Evolutionary conservation across 2,888 invertebrate genomes (phyloP).

Genomic region (Bhutanitis thaidina): DNA sequence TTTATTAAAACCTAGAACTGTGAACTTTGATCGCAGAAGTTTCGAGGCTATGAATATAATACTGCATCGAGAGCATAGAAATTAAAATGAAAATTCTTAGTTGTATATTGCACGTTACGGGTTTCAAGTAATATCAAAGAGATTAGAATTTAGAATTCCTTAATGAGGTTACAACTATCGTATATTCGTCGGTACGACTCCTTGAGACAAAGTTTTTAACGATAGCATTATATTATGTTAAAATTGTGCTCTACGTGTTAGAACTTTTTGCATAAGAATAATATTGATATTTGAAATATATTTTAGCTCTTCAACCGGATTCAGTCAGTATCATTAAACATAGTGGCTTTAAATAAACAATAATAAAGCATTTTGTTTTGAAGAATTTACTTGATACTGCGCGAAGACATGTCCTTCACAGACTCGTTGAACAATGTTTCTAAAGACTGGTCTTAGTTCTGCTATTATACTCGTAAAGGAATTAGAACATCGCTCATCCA

Average conservation of each 20-base stretch:
- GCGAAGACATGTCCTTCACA: conserved; percentile 15
- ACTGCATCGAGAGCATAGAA: conserved; percentile 11
- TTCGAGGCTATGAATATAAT: conserved; percentile 9
- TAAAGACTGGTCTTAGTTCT: background rate
- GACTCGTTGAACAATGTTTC: background rate
- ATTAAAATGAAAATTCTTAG: conserved; percentile 7
- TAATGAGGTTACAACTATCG: background rate
- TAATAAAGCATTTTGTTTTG: too few relatives aligned
- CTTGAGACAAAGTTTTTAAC: background rate
- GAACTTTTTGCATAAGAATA: too few relatives aligned
- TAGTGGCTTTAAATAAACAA: too few relatives aligned
- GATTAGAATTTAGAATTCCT: background rate
- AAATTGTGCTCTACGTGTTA: background rate
- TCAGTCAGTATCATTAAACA: too few relatives aligned
- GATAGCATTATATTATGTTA: background rate
- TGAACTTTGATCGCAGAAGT: conserved; percentile 13
- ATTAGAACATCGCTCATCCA: background rate
- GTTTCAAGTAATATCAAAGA: conserved; percentile 4
- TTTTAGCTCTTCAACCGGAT: too few relatives aligned
- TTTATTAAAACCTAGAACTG: conserved; percentile 9
- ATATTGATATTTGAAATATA: too few relatives aligned
- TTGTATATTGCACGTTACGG: background rate
- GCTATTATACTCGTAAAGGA: too few relatives aligned
- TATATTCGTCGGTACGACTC: background rate
- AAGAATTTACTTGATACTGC: conserved; percentile 7